A percentile compares a stretch with the other conserved stretches of the same genome.
phyloP scores from a whole-genome alignment of 2,113 vertebrate genomes.

The Micromys minutus region DNA sequence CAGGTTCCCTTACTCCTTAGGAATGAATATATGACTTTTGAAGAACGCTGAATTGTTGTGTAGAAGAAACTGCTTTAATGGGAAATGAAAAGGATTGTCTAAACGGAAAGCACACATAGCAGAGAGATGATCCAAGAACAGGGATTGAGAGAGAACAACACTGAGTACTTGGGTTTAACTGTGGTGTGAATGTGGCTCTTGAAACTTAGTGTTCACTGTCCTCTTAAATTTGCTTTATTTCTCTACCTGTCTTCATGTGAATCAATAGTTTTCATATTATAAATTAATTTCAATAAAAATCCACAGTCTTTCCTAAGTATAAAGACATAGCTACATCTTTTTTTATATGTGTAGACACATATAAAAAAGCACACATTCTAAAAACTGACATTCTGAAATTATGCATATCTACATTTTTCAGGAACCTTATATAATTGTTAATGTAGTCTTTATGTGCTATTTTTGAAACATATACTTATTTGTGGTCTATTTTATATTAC shows the following conservation, averaged over 20 bases:
- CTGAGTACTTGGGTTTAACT: background rate
- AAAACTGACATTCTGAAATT: background rate
- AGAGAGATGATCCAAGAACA: background rate
- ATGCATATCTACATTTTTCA: background rate
- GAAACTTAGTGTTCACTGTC: background rate
- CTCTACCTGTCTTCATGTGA: background rate
- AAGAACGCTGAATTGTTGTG: background rate
- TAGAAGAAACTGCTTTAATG: background rate
- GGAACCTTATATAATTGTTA: background rate
- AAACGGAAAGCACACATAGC: background rate
- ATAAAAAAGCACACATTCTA: background rate
- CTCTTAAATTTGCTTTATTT: slow-evolving; percentile 27
- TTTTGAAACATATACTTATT: background rate
- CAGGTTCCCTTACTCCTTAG: background rate
- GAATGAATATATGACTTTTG: background rate
- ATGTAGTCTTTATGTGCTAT: slow-evolving; percentile 23
- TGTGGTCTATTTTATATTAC: background rate
- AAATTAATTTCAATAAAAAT: background rate
- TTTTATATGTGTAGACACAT: background rate
- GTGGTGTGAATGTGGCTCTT: background rate
- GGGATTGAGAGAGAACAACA: background rate
- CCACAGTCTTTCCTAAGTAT: background rate
- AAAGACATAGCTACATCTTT: background rate
- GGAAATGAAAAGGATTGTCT: background rate
- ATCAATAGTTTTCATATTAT: background rate